phyloP scores from a whole-genome alignment of 2,113 vertebrate genomes.

The Piaya cayana region DNA sequence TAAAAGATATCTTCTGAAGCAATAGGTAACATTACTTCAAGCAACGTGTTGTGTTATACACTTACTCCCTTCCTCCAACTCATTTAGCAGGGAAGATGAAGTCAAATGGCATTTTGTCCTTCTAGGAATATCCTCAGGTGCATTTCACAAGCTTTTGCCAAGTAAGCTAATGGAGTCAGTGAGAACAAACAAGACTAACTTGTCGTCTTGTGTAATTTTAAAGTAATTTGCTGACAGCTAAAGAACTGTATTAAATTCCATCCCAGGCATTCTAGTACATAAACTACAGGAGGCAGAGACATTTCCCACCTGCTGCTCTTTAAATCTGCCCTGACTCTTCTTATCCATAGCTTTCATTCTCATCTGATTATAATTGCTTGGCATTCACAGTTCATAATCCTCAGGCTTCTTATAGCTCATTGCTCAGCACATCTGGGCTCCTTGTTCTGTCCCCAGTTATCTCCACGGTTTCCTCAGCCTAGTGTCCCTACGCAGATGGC shows the following conservation, averaged over 20 bases:
- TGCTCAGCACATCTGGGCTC: neutral
- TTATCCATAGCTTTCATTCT: neutral
- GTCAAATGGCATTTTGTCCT: neutral
- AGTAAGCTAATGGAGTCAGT: neutral
- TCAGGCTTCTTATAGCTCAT: neutral
- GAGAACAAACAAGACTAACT: neutral
- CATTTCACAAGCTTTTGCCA: neutral
- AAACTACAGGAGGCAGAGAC: neutral
- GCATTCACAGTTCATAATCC: neutral
- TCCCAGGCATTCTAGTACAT: neutral
- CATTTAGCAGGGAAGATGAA: neutral
- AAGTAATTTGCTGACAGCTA: neutral
- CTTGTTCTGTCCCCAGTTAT: neutral
- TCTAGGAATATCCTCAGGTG: neutral
- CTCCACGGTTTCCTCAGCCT: accelerated
- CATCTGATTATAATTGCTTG: neutral
- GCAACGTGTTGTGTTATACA: neutral
- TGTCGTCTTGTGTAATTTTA: neutral
- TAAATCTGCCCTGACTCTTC: neutral
- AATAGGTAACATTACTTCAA: neutral
- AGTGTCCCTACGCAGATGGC: accelerated
- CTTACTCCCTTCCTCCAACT: neutral
- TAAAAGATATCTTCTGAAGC: neutral
- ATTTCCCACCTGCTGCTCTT: neutral
- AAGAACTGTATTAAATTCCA: neutral